Percentiles rank a stretch among this genome's conserved stretches.
Conservation (phyloP, 2,113 vertebrate genomes). For the Lepus americanus region DNA sequence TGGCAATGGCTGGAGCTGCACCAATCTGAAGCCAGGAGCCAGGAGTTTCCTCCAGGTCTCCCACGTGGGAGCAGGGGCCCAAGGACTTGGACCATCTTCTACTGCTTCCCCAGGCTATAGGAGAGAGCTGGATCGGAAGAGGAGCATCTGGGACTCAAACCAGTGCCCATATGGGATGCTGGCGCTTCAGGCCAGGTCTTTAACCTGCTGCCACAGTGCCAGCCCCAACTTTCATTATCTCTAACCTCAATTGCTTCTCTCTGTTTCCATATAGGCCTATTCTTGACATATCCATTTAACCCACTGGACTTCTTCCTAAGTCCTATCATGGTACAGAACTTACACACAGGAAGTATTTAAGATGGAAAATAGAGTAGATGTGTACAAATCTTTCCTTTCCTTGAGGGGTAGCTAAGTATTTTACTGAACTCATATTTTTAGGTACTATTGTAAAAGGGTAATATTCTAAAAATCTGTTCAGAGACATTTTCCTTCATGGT, state of each 20-base stretch:
- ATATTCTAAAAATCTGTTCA: neutral
- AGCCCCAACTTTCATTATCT: neutral
- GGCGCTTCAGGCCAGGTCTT: too few relatives aligned
- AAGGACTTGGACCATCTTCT: too few relatives aligned
- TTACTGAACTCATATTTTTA: neutral
- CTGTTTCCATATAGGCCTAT: neutral
- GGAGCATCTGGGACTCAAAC: too few relatives aligned
- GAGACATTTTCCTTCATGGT: slow-evolving; percentile 8
- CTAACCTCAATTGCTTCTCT: neutral
- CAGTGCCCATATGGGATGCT: too few relatives aligned
- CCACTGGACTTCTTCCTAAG: neutral
- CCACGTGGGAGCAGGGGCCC: too few relatives aligned
- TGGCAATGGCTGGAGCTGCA: too few relatives aligned
- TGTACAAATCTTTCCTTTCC: neutral
- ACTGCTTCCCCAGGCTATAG: too few relatives aligned
- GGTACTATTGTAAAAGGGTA: neutral
- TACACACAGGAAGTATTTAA: neutral
- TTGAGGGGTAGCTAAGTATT: neutral
- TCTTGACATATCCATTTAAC: neutral
- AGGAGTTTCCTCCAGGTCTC: too few relatives aligned
- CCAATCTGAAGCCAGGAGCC: too few relatives aligned
- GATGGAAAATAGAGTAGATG: neutral
- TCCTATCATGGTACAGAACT: neutral
- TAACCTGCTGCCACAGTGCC: too few relatives aligned
- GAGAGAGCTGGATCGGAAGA: too few relatives aligned